These are phyloP conservation scores for Myxocyprinus asiaticus DNA, from an alignment of 2,113 vertebrate species.

Conservation along the genomic window DNA sequence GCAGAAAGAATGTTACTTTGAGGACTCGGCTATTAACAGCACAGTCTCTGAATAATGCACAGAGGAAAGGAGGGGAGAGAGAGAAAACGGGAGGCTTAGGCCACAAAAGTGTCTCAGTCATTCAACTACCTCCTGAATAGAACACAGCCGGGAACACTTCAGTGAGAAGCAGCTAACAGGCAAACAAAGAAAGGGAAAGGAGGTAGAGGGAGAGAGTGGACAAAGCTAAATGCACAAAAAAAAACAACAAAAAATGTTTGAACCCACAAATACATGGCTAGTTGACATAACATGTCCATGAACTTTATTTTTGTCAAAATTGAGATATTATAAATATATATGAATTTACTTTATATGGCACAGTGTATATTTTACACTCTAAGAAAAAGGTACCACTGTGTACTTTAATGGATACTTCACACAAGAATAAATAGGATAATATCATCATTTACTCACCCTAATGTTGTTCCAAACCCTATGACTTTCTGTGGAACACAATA, in stretches of 20 bases:
- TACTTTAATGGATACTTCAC: too few relatives aligned
- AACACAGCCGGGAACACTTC: conserved; percentile 38
- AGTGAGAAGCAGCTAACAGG: not conserved
- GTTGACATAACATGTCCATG: too few relatives aligned
- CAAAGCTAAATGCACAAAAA: conserved; percentile 5
- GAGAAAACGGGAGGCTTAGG: conserved; percentile 21
- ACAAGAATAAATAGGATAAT: too few relatives aligned
- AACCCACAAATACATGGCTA: too few relatives aligned
- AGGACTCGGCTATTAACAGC: conserved; percentile 45
- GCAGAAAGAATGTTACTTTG: conserved; percentile 46
- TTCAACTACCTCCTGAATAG: conserved; percentile 38
- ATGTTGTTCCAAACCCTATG: too few relatives aligned
- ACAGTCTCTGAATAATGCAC: conserved; percentile 52
- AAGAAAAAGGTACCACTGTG: too few relatives aligned
- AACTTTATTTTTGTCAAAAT: too few relatives aligned
- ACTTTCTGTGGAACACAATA: too few relatives aligned
- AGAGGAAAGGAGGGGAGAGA: conserved; percentile 10
- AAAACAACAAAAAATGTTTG: not conserved
- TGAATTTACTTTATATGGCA: too few relatives aligned
- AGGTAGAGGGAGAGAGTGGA: not conserved
- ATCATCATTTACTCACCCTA: too few relatives aligned
- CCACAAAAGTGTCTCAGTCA: conserved; percentile 18
- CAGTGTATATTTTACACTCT: too few relatives aligned
- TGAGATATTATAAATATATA: too few relatives aligned
- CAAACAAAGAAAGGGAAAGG: conserved; percentile 18